Base-by-base conservation (phyloP, 2,797 vertebrate genomes). In the Graptemys geographica region DNA sequence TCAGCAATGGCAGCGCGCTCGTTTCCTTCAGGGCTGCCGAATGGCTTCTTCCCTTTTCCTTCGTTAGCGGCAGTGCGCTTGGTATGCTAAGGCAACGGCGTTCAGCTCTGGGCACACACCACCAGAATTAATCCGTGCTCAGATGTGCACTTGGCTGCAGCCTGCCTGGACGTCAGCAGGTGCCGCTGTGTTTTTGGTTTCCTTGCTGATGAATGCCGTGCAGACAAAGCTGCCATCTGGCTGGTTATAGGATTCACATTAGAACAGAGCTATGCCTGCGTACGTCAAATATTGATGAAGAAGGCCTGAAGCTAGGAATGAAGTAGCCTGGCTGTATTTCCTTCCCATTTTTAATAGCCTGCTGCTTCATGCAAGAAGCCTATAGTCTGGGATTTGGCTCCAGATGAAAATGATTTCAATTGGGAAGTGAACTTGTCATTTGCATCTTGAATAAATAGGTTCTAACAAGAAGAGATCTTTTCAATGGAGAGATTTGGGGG, bases 221-320 rank as follows among this genome's bases (percentile, higher is more conserved):
- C 55, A 89, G 79, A 57, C 49, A 47, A 13, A 79, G 86, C 89
- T 59, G 74, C 89, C 86, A 65, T 65, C 90, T 91, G 95, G 47
- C 90, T 91, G 86, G 18, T 81, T 5, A 13, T 0, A 0, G 76
- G 81, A 55, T 56, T 89, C 84, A 5, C 76, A 79, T 95, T 91
- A 78, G 93, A 56, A 79, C 28, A 83, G 95, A 96, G 89, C 53
- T 94, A 1, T 57, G 90, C 79, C 47, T 96, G 47, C 49, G 53
- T 11, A 47, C 78, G 92, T 96, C 80, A 96, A 97, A 97, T 96
- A 96, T 97, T 96, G 95, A 96, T 96, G 96, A 96, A 91, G 95
- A 96, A 93, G 79, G 96, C 96, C 96, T 27, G 79, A 59, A 96
- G 97, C 90, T 4, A 92, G 85, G 95, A 94, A 91, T 56, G 93